Conservation (phyloP, 2,888 invertebrate genomes). For the Amphimallon solstitiale region DNA sequence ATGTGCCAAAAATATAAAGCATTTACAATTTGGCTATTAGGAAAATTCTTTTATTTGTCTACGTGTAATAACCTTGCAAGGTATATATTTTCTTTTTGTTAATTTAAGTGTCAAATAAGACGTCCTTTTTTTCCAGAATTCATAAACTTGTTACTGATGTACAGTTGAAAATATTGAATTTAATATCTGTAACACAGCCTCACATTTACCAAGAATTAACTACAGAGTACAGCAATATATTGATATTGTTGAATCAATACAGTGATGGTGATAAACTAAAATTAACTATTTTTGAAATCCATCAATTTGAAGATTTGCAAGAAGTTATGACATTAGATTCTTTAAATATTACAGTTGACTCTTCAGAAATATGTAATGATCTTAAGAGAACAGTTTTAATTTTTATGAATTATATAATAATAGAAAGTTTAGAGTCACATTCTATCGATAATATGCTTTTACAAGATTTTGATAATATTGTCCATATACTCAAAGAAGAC, state of each 20-base stretch:
- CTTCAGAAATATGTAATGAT: constrained; percentile 45
- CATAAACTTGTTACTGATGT: constrained; percentile 67
- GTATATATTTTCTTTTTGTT: no score
- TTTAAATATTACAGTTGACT: constrained; percentile 52
- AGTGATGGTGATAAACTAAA: constrained; percentile 57
- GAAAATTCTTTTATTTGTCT: constrained; percentile 73
- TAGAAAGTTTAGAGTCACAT: constrained; percentile 38
- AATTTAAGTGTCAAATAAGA: constrained; percentile 38
- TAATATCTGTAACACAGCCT: constrained; percentile 66
- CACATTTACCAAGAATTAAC: constrained; percentile 65
- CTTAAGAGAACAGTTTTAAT: constrained; percentile 53
- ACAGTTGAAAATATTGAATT: constrained; percentile 68
- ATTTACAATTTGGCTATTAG: constrained; percentile 75
- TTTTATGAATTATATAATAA: constrained; percentile 52
- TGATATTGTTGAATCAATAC: constrained; percentile 63
- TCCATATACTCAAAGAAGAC: constrained; percentile 48
- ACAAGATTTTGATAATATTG: constrained; percentile 49
- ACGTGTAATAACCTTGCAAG: constrained; percentile 66
- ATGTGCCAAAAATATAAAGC: constrained; percentile 60
- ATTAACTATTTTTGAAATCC: constrained; percentile 65
- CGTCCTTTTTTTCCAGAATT: constrained; percentile 61
- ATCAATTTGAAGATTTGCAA: constrained; percentile 57
- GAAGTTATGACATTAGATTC: constrained; percentile 54
- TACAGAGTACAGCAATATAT: constrained; percentile 64
- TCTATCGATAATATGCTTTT: constrained; percentile 46